Evolutionary conservation across 2,797 vertebrate species (phyloP), one percentile per base, ranked within the genome.

Genomic region (Acanthurus leucopareius): DNA sequence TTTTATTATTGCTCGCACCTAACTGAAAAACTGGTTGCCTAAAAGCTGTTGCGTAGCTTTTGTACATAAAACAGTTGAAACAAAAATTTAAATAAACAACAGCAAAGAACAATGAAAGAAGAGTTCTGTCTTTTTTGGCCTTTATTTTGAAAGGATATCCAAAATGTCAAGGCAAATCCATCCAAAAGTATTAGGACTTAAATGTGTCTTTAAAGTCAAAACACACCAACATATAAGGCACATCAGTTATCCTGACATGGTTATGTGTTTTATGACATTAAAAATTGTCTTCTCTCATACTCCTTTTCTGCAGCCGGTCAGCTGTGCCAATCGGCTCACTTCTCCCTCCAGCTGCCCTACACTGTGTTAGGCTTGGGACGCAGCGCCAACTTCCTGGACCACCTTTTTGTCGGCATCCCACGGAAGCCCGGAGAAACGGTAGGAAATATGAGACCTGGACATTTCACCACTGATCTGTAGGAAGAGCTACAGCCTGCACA

Each of bases 351-450:
- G 90, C 94, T 99, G 78, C 98, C 98, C 7, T 99, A 99, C 94
- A 98, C 95, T 0, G 97, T 99, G 35, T 95, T 99, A 54, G 98
- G 98, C 47, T 92, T 99, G 61, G 98, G 98, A 35, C 97, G 97
- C 70, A 99, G 98, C 13, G 98, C 98, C 75, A 99, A 99, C 93
- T 99, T 99, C 92, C 96, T 99, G 1, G 97, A 99, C 85, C 98
- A 99, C 90, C 93, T 99, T 45, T 97, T 92, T 1, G 97, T 99
- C 13, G 98, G 98, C 75, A 99, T 99, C 83, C 98, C 97, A 51
- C 95, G 96, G 48, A 96, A 96, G 28, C 74, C 91, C 0, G 97
- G 97, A 91, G 95, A 95, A 79, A 96, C 92, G 95, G 98, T 98
- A 81, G 91, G 91, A 70, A 47, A 73, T 48, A 59, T 22, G 35